Evolutionary conservation across 2,113 vertebrate genomes (phyloP), one percentile per base, ranked within the genome.

Genomic region (Tragelaphus scriptus): DNA sequence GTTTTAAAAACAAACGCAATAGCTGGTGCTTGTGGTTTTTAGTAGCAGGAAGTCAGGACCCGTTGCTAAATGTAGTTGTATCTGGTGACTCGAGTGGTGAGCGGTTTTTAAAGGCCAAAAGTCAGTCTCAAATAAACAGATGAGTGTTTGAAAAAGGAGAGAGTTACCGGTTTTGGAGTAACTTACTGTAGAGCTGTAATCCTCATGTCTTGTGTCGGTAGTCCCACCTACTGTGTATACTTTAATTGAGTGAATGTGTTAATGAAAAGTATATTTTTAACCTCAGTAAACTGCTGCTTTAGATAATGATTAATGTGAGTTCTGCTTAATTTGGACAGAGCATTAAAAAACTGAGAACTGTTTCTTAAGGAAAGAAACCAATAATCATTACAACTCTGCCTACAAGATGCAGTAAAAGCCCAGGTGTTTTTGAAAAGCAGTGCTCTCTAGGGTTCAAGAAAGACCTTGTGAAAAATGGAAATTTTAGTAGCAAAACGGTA

Each of bases 191-290:
- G 55, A 95, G 93, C 95, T 85, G 87, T 96, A 97, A 96, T 97
- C 90, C 10, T 85, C 85, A 82, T 84, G 44, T 30, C 92, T 75
- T 96, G 68, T 98, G 97, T 97, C 96, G 98, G 97, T 97, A 98
- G 80, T 92, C 93, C 88, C 93, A 84, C 94, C 96, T 98, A 2
- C 91, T 94, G 53, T 85, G 96, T 98, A 96, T 93, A 58, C n/a
- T 97, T 94, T 98, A 98, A 97, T 97, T 98, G 97, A 96, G 80
- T 98, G 96, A 65, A 86, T 61, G 91, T 77, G 94, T 98, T 96
- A 55, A 88, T 40, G 49, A 85, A 59, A 68, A 95, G 96, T 98
- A 93, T 96, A 85, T 97, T 96, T 98, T 98, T 98, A 96, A 97
- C 90, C 16, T 19, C 56, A 47, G 96, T 68, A 82, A 94, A 87